Conservation (phyloP, 2,888 invertebrate species). For the Stenurella melanura region DNA sequence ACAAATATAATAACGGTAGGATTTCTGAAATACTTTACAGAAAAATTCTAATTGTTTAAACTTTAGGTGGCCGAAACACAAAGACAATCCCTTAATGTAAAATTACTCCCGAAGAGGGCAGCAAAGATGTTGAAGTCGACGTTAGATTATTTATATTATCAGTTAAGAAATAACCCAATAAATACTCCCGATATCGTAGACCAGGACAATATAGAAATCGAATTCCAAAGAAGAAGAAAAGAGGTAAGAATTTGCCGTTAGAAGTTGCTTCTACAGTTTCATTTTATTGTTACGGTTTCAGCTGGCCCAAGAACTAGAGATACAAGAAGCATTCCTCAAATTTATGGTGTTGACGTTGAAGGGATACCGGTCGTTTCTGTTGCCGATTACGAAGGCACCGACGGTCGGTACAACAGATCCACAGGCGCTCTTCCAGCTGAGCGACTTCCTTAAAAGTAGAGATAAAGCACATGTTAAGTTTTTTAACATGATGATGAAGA, state of each 20-base stretch:
- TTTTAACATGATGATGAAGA: constrained; percentile 91
- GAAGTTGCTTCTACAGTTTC: constrained; percentile 21
- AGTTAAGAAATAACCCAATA: constrained; percentile 73
- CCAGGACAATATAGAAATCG: constrained; percentile 80
- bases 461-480: constrained; percentile 94
- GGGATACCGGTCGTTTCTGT: constrained; percentile 90
- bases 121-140: constrained; percentile 87
- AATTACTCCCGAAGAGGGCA: constrained; percentile 91
- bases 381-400: constrained; percentile 95
- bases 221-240: constrained; percentile 87
- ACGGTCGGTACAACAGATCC: constrained; percentile 96
- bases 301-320: constrained; percentile 92
- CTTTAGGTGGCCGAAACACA: constrained; percentile 89
- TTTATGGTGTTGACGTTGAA: constrained; percentile 95
- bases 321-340: constrained; percentile 97
- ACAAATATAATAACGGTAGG: constrained; percentile 95
- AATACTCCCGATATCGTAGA: constrained; percentile 51
- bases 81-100: constrained; percentile 82
- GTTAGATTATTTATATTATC: constrained; percentile 84
- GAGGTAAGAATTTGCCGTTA: constrained; percentile 76
- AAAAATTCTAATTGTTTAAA: constrained; percentile 8
- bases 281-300: constrained; percentile 68
- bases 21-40: constrained; percentile 48
- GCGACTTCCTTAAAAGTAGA: constrained; percentile 89
- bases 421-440: constrained; percentile 94